Base-by-base conservation (phyloP, 64 coral and sea anemone genomes). In the Pocillopora verrucosa region DNA sequence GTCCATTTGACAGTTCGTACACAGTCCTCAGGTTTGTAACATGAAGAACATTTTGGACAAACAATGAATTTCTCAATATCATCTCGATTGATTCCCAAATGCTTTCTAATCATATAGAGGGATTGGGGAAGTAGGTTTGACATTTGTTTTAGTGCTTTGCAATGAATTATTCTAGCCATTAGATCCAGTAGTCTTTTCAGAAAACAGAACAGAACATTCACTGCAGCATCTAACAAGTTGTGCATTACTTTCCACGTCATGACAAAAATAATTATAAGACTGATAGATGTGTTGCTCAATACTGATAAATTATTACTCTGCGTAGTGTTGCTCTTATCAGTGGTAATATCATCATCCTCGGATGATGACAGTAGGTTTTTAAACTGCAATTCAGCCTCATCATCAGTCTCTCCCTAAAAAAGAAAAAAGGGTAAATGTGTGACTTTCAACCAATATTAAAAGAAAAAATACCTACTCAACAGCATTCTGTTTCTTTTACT, bases 1-100 rank as follows among this genome's bases (percentile, higher is more conserved):
- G 6, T 65, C 34, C 81, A 67, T 72, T 64, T 37, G 34, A 67
- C 14, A 16, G 34, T 84, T 6, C 65, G 35, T 9, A 84, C 61
- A 64, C 60, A 67, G 1, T 84, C 25, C 11, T 84, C 81, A 64
- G 65, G 60, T 56, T 84, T 84, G 65, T 84, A 84, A 51, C 61
- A 67, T 1, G 13, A 64, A 34, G 15, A 45, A 19, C 61, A 84
- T 58, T 84, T 84, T 0, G 61, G 81, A n/a, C 81, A 65, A 19
- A 65, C 81, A 72, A 84, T 22, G 9, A 37, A 84, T 17, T 64
- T 64, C 38, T 67, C 38, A 72, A 84, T 65, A n/a, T 84, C 81
- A 38, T 84, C 81, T 2, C 81, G 24, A 72, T 64, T 67, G 1
- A 72, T 13, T 19, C 26, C 61, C 16, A 84, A 67, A 19, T 36